Conservation (phyloP, 2,888 invertebrate species). For the Netelia inedita region DNA sequence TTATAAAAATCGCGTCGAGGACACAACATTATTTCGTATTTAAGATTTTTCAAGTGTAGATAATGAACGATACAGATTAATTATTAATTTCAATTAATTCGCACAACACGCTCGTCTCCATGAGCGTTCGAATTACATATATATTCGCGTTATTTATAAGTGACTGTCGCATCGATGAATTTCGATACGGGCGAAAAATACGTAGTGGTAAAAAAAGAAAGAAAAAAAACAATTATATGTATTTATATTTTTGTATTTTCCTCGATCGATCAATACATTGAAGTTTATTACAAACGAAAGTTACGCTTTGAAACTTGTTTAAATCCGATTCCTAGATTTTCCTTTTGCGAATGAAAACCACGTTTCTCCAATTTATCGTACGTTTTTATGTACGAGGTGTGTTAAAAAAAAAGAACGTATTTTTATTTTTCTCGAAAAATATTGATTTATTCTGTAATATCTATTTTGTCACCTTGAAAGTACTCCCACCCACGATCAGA, state of each 20-base stretch:
- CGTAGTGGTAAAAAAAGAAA: slow-evolving; percentile 6
- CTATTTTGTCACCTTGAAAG: no score
- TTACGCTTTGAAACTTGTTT: background rate
- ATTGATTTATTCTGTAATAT: no score
- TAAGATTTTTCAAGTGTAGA: background rate
- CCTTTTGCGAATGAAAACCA: background rate
- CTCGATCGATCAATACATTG: slow-evolving; percentile 22
- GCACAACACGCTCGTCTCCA: background rate
- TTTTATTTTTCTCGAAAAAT: no score
- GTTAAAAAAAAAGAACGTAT: no score
- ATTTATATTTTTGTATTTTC: slow-evolving; percentile 53
- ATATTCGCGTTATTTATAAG: slow-evolving; percentile 21
- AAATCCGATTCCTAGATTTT: background rate
- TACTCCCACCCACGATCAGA: no score
- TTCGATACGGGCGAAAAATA: slow-evolving; percentile 13
- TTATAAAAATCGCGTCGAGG: slow-evolving; percentile 11
- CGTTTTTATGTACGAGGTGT: no score
- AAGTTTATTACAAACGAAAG: background rate
- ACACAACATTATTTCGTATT: background rate
- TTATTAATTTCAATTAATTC: background rate
- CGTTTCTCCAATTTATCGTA: no score
- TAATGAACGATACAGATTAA: slow-evolving; percentile 1
- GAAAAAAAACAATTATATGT: slow-evolving; percentile 19
- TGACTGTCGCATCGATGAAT: background rate
- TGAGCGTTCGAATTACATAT: background rate